Evolutionary conservation across 2,797 vertebrate species (phyloP).

Genomic region (Sparus aurata): DNA sequence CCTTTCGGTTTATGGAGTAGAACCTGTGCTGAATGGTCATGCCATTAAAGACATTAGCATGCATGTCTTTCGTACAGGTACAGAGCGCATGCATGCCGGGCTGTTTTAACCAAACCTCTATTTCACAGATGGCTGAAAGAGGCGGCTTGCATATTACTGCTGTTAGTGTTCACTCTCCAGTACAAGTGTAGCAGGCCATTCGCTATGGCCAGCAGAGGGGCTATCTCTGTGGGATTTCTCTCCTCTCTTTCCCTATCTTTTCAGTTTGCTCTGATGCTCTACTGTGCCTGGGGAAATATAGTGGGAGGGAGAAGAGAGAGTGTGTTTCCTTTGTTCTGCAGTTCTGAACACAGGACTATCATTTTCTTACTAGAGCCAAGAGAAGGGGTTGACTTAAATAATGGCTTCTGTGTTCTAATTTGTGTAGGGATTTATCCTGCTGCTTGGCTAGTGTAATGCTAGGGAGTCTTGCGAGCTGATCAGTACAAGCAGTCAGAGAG

Average conservation of each 20-base stretch:
- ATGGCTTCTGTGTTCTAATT: constrained; percentile 76
- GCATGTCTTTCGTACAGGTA: constrained; percentile 42
- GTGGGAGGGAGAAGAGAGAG: constrained; percentile 36
- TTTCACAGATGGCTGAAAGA: constrained; percentile 69
- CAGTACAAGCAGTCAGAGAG: constrained; percentile 48
- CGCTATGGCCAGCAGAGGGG: constrained; percentile 10
- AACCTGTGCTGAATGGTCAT: constrained; percentile 65
- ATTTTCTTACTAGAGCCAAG: constrained; percentile 62
- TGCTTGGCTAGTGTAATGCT: constrained; percentile 58
- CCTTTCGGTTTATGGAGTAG: constrained; percentile 77
- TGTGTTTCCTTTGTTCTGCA: constrained; percentile 71
- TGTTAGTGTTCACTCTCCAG: constrained; percentile 33
- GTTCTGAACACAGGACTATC: constrained; percentile 53
- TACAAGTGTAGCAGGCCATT: constrained; percentile 25
- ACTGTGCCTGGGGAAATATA: constrained; percentile 45
- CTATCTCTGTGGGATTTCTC: constrained; percentile 43
- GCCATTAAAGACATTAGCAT: constrained; percentile 68
- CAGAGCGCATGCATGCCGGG: constrained; percentile 34
- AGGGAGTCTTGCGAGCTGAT: constrained; percentile 59
- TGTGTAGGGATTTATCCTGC: constrained; percentile 74
- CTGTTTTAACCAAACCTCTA: constrained; percentile 53
- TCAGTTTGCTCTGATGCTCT: constrained; percentile 63
- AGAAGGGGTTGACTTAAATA: constrained; percentile 70
- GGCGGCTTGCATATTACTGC: constrained; percentile 31
- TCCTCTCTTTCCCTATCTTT: constrained; percentile 24